These are phyloP conservation scores for Cyprinodon variegatus DNA, from an alignment of 2,113 vertebrate genomes.

Conservation along the genomic window DNA sequence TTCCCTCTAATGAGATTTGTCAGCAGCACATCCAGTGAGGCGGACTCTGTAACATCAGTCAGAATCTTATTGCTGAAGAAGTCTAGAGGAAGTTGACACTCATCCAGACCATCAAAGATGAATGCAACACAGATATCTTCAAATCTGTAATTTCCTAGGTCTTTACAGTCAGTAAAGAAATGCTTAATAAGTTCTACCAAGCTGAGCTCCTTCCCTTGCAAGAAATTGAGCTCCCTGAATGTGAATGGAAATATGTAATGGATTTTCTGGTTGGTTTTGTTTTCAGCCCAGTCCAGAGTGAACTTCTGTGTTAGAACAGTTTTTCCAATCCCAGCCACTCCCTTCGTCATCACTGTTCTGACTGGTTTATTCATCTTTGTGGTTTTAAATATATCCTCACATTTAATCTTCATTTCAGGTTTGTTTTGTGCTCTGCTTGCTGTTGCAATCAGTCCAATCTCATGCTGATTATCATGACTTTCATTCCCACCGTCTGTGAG, in stretches of 20 bases:
- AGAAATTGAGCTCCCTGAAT: constrained; percentile 7
- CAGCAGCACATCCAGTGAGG: constrained; percentile 1
- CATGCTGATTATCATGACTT: constrained; percentile 14
- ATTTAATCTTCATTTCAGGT: not conserved
- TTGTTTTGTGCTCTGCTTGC: not conserved
- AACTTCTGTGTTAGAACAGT: constrained; percentile 2
- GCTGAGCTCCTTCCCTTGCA: not conserved
- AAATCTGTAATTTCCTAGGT: not conserved
- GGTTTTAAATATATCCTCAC: constrained; percentile 4
- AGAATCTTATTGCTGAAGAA: constrained; percentile 1
- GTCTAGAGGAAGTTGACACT: constrained; percentile 13
- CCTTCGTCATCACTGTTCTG: constrained; percentile 2
- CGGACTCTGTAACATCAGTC: not conserved
- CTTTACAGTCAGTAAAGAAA: not conserved
- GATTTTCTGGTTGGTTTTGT: constrained; percentile 6
- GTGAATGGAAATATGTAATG: constrained; percentile 1
- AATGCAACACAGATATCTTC: not conserved
- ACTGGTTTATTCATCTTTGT: not conserved
- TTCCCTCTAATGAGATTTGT: constrained; percentile 11
- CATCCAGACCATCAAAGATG: constrained; percentile 17
- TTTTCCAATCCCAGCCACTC: not conserved
- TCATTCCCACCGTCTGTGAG: constrained; percentile 46
- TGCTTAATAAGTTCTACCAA: constrained; percentile 7
- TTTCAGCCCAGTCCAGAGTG: constrained; percentile 19
- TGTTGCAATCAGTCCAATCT: constrained; percentile 10